Evolutionary conservation across 2,797 vertebrate genomes (phyloP).

Genomic region (Decapterus maruadsi): DNA sequence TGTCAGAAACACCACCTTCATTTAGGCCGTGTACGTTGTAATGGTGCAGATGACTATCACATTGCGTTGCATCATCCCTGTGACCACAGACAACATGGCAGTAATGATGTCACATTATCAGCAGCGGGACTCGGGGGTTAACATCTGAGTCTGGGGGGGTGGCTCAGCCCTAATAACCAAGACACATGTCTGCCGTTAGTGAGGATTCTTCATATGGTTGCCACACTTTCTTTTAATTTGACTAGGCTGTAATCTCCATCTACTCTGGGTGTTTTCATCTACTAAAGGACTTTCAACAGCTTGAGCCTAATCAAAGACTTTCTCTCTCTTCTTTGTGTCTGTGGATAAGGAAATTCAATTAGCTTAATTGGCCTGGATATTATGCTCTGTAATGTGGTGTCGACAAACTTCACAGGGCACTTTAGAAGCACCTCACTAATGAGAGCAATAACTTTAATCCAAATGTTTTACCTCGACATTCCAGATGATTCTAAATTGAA

Average conservation of each 20-base stretch:
- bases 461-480: conserved; percentile 75
- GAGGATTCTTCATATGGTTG: conserved; percentile 45
- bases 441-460: conserved; percentile 81
- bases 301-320: conserved; percentile 81
- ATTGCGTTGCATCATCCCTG: conserved; percentile 37
- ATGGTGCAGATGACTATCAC: conserved; percentile 7
- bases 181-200: conserved; percentile 58
- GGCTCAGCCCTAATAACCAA: conserved; percentile 47
- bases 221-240: conserved; percentile 70
- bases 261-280: conserved; percentile 68
- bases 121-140: conserved; percentile 24
- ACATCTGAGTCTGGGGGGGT: conserved; percentile 37
- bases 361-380: conserved; percentile 84
- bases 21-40: conserved; percentile 19
- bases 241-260: conserved; percentile 66
- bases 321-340: conserved; percentile 69
- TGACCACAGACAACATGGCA: conserved; percentile 27
- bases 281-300: conserved; percentile 79
- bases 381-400: conserved; percentile 80
- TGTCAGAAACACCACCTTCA: neutral
- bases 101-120: conserved; percentile 36
- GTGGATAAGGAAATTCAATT: conserved; percentile 85
- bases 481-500: conserved; percentile 73
- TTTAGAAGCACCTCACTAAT: conserved; percentile 79
- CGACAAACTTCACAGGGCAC: conserved; percentile 81